These are phyloP conservation scores for Anableps anableps DNA, from an alignment of 2,797 vertebrate genomes.

Conservation along the genomic window DNA sequence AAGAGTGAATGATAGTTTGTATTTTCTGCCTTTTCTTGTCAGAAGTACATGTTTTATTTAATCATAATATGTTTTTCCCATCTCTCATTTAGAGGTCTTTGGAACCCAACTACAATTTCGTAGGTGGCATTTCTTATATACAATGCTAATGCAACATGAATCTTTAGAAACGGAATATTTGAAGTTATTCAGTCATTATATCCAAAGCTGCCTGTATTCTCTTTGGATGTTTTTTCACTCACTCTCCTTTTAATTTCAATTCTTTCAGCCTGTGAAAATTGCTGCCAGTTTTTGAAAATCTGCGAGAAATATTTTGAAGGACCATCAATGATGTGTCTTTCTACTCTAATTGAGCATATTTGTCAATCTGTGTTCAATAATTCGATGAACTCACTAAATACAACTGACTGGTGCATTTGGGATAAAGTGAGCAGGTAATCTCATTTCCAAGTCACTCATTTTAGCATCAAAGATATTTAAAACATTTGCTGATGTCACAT, in stretches of 20 bases:
- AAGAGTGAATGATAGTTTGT: not conserved
- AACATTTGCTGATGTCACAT: conserved; percentile 6
- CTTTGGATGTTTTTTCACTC: not conserved
- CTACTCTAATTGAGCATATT: rapidly evolving
- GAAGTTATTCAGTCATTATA: not conserved
- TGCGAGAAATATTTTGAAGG: rapidly evolving
- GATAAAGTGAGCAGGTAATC: conserved; percentile 74
- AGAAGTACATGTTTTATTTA: conserved; percentile 17
- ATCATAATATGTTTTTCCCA: conserved; percentile 7
- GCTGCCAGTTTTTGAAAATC: rapidly evolving
- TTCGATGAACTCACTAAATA: conserved; percentile 60
- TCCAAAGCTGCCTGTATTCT: conserved; percentile 4
- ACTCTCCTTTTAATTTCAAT: not conserved
- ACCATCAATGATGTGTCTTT: conserved; percentile 59
- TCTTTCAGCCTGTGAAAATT: conserved; percentile 59
- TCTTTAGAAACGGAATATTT: not conserved
- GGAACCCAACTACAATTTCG: conserved; percentile 28
- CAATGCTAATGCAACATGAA: not conserved
- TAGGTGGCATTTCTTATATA: conserved; percentile 42
- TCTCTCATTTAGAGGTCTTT: conserved; percentile 55
- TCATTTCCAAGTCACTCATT: not conserved
- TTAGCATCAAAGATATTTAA: not conserved
- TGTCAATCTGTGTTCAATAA: not conserved
- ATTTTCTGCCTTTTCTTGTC: not conserved
- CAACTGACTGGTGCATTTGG: conserved; percentile 77